Conservation (phyloP, 1,140 invertebrate genomes). For the Apis laboriosa region DNA sequence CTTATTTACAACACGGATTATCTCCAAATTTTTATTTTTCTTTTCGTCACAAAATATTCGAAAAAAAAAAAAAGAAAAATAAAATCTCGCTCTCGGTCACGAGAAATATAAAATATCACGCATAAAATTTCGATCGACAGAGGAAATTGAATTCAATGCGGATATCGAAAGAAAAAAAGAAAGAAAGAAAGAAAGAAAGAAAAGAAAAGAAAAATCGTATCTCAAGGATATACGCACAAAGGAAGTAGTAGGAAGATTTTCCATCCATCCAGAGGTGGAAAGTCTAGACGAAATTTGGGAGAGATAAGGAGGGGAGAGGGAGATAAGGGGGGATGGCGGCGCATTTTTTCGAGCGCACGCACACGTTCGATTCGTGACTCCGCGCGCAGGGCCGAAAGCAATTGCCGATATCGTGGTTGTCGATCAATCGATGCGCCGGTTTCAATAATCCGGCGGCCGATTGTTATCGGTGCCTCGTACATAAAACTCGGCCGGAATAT, state of each 20-base stretch:
- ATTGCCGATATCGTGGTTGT: slow-evolving; percentile 59
- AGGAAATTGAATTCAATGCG: too few relatives aligned
- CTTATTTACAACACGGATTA: too few relatives aligned
- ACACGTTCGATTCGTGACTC: neutral
- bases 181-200: too few relatives aligned
- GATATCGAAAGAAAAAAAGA: too few relatives aligned
- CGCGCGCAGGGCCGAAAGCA: slow-evolving; percentile 16
- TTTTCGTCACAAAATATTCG: neutral
- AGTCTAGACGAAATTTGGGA: slow-evolving; percentile 1
- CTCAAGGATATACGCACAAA: neutral
- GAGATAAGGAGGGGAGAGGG: neutral
- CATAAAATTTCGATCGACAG: too few relatives aligned
- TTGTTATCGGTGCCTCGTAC: slow-evolving; percentile 59
- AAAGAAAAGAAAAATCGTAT: too few relatives aligned
- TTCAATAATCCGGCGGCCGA: slow-evolving; percentile 55
- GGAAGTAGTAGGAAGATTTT: too few relatives aligned
- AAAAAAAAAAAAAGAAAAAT: too few relatives aligned
- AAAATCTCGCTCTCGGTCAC: too few relatives aligned
- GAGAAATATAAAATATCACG: too few relatives aligned
- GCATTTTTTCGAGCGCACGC: neutral
- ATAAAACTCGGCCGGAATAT: slow-evolving; percentile 60
- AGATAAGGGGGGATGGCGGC: neutral
- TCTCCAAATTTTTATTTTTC: too few relatives aligned
- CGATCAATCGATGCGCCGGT: slow-evolving; percentile 55
- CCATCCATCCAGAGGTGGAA: neutral